Evolutionary conservation across 2,797 vertebrate genomes (phyloP).

Genomic region (Enteromius unitaeniatus): DNA sequence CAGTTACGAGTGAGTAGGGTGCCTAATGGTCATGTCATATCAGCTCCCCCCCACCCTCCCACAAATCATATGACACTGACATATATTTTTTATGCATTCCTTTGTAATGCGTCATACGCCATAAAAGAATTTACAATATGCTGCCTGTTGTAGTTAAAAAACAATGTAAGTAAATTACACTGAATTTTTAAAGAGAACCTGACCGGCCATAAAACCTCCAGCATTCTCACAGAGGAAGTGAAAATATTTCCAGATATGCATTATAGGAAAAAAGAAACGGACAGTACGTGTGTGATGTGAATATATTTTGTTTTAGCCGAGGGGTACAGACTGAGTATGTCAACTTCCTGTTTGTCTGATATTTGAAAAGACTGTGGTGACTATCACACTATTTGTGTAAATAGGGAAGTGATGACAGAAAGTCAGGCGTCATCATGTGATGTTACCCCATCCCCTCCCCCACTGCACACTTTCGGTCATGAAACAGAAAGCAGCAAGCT

Average conservation of each 20-base stretch:
- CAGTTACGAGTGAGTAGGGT: not conserved
- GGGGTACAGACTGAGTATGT: not conserved
- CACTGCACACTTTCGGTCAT: slow-evolving; percentile 37
- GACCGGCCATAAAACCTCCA: not conserved
- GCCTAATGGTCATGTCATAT: not conserved
- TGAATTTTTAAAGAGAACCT: not conserved
- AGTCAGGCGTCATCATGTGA: slow-evolving; percentile 21
- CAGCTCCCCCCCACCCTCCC: slow-evolving; percentile 43
- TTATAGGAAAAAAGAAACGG: not conserved
- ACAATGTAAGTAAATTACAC: not conserved
- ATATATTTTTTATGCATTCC: not conserved
- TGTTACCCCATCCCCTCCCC: not conserved
- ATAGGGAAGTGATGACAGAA: slow-evolving; percentile 65
- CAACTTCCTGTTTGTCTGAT: slow-evolving; percentile 54
- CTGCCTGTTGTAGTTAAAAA: not conserved
- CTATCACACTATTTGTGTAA: slow-evolving; percentile 51
- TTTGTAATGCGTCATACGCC: not conserved
- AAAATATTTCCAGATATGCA: not conserved
- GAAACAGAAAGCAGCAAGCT: slow-evolving; percentile 25
- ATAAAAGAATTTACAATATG: not conserved
- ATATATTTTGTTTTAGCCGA: not conserved
- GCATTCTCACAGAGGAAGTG: not conserved
- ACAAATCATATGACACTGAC: slow-evolving; percentile 45
- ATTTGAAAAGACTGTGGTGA: slow-evolving; percentile 35
- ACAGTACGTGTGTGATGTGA: not conserved